Evolutionary conservation across 2,797 vertebrate genomes (phyloP).

Genomic region (Rachycentron canadum): DNA sequence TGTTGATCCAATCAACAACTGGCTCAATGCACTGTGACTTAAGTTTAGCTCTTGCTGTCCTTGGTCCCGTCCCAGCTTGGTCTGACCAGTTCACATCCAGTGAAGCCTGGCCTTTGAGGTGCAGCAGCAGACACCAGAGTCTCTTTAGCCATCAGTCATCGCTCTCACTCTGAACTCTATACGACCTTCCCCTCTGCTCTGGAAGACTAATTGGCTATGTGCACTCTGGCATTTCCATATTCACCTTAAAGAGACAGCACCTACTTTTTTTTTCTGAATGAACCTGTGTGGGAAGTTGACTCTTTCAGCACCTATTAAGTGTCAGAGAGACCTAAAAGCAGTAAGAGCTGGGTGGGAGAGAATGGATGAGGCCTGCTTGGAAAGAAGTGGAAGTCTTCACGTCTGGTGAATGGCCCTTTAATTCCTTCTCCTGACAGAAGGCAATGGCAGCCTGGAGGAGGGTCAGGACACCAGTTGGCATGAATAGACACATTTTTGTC

Average conservation of each 20-base stretch:
- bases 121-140: slow-evolving; percentile 82
- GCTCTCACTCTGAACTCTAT: slow-evolving; percentile 89
- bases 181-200: slow-evolving; percentile 88
- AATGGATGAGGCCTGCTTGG: slow-evolving; percentile 23
- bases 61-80: slow-evolving; percentile 52
- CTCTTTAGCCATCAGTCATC: slow-evolving; percentile 90
- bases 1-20: slow-evolving; percentile 35
- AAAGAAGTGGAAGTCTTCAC: slow-evolving; percentile 66
- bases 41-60: slow-evolving; percentile 21
- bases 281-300: slow-evolving; percentile 21
- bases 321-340: slow-evolving; percentile 43
- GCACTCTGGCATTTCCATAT: slow-evolving; percentile 82
- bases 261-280: slow-evolving; percentile 26
- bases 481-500: slow-evolving; percentile 85
- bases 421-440: slow-evolving; percentile 82
- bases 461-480: slow-evolving; percentile 85
- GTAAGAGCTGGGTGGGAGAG: slow-evolving; percentile 21
- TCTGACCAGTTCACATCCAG: slow-evolving; percentile 50
- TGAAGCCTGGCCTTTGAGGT: slow-evolving; percentile 78
- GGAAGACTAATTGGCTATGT: slow-evolving; percentile 80
- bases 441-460: slow-evolving; percentile 83
- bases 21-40: slow-evolving; percentile 21
- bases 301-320: slow-evolving; percentile 41
- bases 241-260: slow-evolving; percentile 79
- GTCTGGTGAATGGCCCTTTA: slow-evolving; percentile 81